Evolutionary conservation across 2,797 vertebrate genomes (phyloP).

Genomic region (Enteromius unitaeniatus): DNA sequence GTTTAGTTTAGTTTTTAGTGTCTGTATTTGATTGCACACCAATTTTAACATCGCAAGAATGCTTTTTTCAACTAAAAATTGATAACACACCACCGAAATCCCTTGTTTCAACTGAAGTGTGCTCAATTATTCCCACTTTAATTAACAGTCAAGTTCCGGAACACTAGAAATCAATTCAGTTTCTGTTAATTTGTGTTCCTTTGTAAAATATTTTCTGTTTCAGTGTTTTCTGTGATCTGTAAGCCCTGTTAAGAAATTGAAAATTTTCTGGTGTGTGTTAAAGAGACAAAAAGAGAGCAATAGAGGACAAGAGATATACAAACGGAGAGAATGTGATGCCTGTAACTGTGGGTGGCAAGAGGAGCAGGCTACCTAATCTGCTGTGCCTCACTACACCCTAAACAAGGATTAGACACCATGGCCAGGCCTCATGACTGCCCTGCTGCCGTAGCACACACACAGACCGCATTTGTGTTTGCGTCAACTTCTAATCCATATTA

Average conservation of each 20-base stretch:
- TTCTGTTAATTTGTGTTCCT: slow-evolving; percentile 56
- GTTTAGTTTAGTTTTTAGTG: slow-evolving; percentile 33
- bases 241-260: slow-evolving; percentile 43
- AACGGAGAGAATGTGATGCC: slow-evolving; percentile 41
- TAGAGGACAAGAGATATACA: slow-evolving; percentile 31
- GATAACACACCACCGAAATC: slow-evolving; percentile 47
- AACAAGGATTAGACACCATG: slow-evolving; percentile 91
- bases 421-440: slow-evolving; percentile 88
- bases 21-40: slow-evolving; percentile 32
- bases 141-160: slow-evolving; percentile 59
- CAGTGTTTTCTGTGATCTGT: slow-evolving; percentile 46
- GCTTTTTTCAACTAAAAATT: slow-evolving; percentile 45
- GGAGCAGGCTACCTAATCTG: slow-evolving; percentile 90
- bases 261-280: slow-evolving; percentile 35
- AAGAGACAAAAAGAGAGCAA: slow-evolving; percentile 37
- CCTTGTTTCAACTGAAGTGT: slow-evolving; percentile 44
- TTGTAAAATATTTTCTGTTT: slow-evolving; percentile 50
- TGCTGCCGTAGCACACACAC: slow-evolving; percentile 62
- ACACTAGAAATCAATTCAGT: slow-evolving; percentile 54
- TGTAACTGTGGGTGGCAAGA: slow-evolving; percentile 78
- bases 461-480: slow-evolving; percentile 49
- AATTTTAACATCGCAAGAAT: slow-evolving; percentile 38
- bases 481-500: slow-evolving; percentile 56
- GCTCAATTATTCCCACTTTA: slow-evolving; percentile 54
- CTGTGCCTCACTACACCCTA: slow-evolving; percentile 90